A percentile compares a stretch with the other conserved stretches of the same genome.
phyloP scores from a whole-genome alignment of 2,888 invertebrate genomes.

The Limnephilus auricula region DNA sequence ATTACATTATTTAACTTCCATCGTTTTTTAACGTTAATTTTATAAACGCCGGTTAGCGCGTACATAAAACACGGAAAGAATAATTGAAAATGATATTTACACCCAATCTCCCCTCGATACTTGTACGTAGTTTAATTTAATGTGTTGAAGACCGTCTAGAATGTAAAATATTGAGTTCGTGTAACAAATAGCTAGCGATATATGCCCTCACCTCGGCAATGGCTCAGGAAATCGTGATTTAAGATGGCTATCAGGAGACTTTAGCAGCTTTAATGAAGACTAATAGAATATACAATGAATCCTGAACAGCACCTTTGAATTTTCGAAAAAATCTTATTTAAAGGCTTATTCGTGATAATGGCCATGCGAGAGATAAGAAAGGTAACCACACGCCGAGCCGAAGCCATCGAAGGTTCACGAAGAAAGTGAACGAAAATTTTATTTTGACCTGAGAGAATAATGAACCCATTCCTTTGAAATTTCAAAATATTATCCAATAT shows the following conservation, averaged over 20 bases:
- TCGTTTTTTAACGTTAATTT: neutral
- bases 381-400: neutral
- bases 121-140: conserved; percentile 12
- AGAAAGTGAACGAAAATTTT: neutral
- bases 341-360: conserved; percentile 35
- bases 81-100: neutral
- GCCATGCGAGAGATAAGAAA: conserved; percentile 1
- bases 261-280: conserved; percentile 49
- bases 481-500: neutral
- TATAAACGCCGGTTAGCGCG: neutral
- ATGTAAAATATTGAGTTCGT: conserved; percentile 46
- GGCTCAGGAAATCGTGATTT: conserved; percentile 55
- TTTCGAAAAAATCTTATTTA: conserved; percentile 36
- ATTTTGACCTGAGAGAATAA: neutral
- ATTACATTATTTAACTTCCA: neutral
- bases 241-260: conserved; percentile 55
- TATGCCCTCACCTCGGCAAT: conserved; percentile 37
- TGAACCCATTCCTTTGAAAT: neutral
- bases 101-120: conserved; percentile 12
- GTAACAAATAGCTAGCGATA: conserved; percentile 50
- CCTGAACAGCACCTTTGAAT: neutral
- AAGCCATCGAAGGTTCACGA: neutral
- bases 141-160: conserved; percentile 31
- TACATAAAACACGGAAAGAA: neutral
- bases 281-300: conserved; percentile 44